Base-by-base conservation (phyloP, 1,140 invertebrate species). In the Drosophila hydei region DNA sequence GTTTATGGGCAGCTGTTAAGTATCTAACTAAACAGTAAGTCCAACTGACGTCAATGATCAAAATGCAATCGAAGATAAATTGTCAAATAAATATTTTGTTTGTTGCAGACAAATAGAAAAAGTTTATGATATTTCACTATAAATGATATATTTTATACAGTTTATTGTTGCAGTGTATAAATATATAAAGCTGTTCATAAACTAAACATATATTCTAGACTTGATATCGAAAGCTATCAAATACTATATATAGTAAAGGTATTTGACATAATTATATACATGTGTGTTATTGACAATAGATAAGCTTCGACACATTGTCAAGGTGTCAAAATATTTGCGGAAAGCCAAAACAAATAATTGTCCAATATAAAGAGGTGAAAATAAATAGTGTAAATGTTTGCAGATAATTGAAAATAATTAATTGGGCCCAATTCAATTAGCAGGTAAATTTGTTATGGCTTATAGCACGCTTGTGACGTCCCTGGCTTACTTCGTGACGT, bases 281-380 rank as follows among this genome's bases (percentile, higher is more conserved):
- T 0, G n/a, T 40, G 0, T 33, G 30, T 33, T 33, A 33, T 40
- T 4, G n/a, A 19, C 40, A 54, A 62, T 55, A 21, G 43, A 40
- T 19, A 12, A 8, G 1, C 19, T 7, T 12, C 12, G 21, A 27
- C 47, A 51, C 56, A 23, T 65, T 36, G 54, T 27, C 62, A 40
- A 76, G 72, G 79, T 84, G 80, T 69, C 56, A 84, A 84, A 79
- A 63, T 69, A 51, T 68, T 80, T 76, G 9, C 59, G 50, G n/a
- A 63, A 55, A 70, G 50, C 16, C 36, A 27, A 54, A 38, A 7
- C 40, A 70, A 54, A 45, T 59, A 48, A 64, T 71, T 59, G 67
- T 38, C 14, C 14, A 12, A 36, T 9, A 73, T 59, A 62, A 56
- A 56, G 27, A 47, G 63, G 16, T 55, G 72, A n/a, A 47, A 85